These are phyloP conservation scores for Mastacembelus armatus DNA, from an alignment of 2,797 vertebrate genomes.

Conservation along the genomic window DNA sequence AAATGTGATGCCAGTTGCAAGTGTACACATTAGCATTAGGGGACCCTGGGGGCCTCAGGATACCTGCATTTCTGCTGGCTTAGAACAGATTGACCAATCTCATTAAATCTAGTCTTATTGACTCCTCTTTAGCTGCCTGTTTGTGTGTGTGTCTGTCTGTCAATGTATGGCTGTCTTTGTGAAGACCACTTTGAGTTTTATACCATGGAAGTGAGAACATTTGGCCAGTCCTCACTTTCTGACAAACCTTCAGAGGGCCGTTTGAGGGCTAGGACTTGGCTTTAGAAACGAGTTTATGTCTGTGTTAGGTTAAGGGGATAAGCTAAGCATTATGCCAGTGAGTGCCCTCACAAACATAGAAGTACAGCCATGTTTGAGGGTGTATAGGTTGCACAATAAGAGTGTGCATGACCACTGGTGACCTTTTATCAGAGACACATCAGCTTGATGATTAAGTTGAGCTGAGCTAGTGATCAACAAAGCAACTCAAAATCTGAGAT, in stretches of 20 bases:
- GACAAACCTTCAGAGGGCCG: too few species aligned
- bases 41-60: conserved; percentile 17
- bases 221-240: too few species aligned
- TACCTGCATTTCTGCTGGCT: conserved; percentile 49
- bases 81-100: conserved; percentile 57
- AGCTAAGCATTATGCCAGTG: too few species aligned
- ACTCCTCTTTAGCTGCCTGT: conserved; percentile 35
- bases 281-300: too few species aligned
- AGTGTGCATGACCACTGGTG: conserved; percentile 29
- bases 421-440: conserved; percentile 65
- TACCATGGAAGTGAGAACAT: too few species aligned
- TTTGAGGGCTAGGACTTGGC: too few species aligned
- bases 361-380: conserved; percentile 5
- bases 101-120: conserved; percentile 66
- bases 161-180: too few species aligned
- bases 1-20: conserved; percentile 34
- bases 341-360: too few species aligned
- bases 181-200: too few species aligned
- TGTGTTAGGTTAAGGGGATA: too few species aligned
- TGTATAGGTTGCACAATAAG: neutral
- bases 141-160: conserved; percentile 11
- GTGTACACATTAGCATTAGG: conserved; percentile 40
- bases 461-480: conserved; percentile 34
- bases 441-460: conserved; percentile 39
- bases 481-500: conserved; percentile 26